Evolutionary conservation across 2,113 vertebrate genomes (phyloP).

Genomic region (Centrocercus urophasianus): DNA sequence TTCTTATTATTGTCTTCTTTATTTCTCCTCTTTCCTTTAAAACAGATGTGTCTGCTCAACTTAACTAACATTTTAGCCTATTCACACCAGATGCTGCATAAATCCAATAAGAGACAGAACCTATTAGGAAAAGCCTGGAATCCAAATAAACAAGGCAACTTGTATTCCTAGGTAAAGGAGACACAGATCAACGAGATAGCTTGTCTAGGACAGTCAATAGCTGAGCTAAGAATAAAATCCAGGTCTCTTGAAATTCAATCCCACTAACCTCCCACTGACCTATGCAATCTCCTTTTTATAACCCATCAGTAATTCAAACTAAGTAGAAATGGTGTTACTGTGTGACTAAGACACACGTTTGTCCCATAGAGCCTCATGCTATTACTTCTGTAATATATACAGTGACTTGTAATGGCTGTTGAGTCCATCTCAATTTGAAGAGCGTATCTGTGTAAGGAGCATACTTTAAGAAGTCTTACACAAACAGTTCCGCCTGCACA

Average conservation of each 20-base stretch:
- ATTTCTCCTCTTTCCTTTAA: background rate
- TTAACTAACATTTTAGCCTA: background rate
- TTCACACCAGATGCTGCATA: background rate
- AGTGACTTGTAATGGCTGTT: background rate
- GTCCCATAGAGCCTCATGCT: rapidly evolving
- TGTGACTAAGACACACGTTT: background rate
- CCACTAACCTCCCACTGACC: background rate
- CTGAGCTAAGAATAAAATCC: background rate
- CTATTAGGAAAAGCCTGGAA: background rate
- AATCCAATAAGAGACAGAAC: background rate
- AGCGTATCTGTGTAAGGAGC: background rate
- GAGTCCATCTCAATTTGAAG: background rate
- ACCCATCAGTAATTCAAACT: background rate
- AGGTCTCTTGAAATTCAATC: background rate
- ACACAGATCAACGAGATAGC: background rate
- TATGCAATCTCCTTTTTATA: background rate
- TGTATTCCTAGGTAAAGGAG: background rate
- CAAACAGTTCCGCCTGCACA: background rate
- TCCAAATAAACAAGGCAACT: background rate
- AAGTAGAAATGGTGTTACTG: background rate
- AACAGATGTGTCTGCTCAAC: background rate
- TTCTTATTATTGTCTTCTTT: background rate
- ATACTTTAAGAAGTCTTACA: background rate
- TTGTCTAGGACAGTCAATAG: background rate
- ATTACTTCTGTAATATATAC: background rate